phyloP scores from a whole-genome alignment of 1,140 invertebrate species.

The Sesamia nonagrioides region DNA sequence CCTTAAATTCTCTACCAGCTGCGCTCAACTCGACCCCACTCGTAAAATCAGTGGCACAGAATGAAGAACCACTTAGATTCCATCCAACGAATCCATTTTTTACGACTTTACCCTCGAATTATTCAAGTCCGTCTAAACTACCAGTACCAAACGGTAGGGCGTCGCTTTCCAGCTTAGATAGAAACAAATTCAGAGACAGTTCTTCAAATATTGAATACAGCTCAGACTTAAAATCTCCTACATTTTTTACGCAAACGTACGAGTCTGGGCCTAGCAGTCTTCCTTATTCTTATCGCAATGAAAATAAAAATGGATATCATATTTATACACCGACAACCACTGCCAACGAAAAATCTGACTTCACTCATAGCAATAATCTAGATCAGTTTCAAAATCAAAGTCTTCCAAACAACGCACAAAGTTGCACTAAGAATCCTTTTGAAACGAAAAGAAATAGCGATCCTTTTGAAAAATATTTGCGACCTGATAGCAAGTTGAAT shows the following conservation, averaged over 20 bases:
- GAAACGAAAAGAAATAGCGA: constrained; percentile 72
- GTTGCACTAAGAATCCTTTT: constrained; percentile 68
- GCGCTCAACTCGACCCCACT: constrained; percentile 72
- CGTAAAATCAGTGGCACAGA: constrained; percentile 68
- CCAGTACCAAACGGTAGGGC: constrained; percentile 79
- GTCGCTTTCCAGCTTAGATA: constrained; percentile 73
- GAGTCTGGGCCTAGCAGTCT: constrained; percentile 69
- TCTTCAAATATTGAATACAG: constrained; percentile 52
- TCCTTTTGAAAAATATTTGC: constrained; percentile 72
- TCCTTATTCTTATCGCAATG: constrained; percentile 58
- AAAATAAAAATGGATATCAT: constrained; percentile 64
- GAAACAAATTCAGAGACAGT: constrained; percentile 68
- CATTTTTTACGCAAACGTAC: constrained; percentile 65
- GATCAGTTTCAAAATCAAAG: constrained; percentile 58
- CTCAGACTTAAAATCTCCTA: constrained; percentile 65
- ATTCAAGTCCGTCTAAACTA: constrained; percentile 80
- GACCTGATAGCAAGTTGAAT: constrained; percentile 62
- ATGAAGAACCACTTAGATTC: constrained; percentile 72
- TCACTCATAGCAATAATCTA: constrained; percentile 51
- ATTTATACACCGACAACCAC: constrained; percentile 51
- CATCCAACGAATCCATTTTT: constrained; percentile 85
- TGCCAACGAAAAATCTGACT: constrained; percentile 62
- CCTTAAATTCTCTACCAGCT: constrained; percentile 70
- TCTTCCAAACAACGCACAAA: constrained; percentile 60
- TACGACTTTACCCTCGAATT: constrained; percentile 79